Base-by-base conservation (phyloP, 2,113 vertebrate species). In the Percina caprodes region DNA sequence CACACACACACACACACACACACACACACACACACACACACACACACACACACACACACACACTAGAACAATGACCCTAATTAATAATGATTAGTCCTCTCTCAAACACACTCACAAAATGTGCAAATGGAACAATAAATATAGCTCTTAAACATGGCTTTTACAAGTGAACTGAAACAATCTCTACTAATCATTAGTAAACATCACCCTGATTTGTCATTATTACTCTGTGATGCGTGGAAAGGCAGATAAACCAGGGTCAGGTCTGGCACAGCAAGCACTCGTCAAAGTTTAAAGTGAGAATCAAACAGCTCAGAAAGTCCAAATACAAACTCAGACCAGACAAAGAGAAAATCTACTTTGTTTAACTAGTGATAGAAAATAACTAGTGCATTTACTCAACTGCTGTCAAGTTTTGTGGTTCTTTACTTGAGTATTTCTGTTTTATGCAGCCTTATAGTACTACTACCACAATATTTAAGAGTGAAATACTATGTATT, bases 81-180 rank as follows among this genome's bases (percentile, higher is more conserved):
- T 99, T 98, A 98, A 97, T 98, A 99, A 99, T 96, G 97, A 99
- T 99, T 97, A 98, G 97, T 97, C 96, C 68, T 71, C 83, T 49
- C 68, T 87, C 89, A 70, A 86, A 91, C 88, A 88, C 85, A 77
- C 79, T 81, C 87, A 91, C 95, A 96, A 98, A 98, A 98, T 96
- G 97, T 99, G 96, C 97, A 98, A 98, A 99, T 99, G 98, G 97
- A 98, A 98, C 97, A 96, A 98, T 99, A 99, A 99, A 98, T 95
- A 96, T 94, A 96, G 96, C 98, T 97, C 83, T 88, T 93, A 91
- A 92, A 88, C 95, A 92, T 92, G 95, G 96, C 97, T 97, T 97
- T 97, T 96, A 98, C 96, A 97, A 98, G 97, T 96, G 97, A 97
- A 96, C 96, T 95, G 95, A 96, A 97, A 96, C 96, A 95, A 97